These are phyloP conservation scores for Congeria kusceri DNA, from an alignment of 2,888 invertebrate species.

Conservation along the genomic window DNA sequence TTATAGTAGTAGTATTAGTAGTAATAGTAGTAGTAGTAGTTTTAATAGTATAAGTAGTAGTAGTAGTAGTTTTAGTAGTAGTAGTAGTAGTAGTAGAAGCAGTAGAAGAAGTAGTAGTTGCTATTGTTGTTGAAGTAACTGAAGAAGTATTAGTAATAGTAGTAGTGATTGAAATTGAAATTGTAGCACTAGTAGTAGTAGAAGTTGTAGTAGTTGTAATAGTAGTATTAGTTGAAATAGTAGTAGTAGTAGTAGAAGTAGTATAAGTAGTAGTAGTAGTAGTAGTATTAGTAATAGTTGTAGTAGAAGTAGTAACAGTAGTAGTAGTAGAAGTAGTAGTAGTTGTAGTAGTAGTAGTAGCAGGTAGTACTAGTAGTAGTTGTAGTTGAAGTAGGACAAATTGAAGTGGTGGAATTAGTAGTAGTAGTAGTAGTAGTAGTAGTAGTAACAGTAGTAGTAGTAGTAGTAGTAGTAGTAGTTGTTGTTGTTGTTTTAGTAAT, in stretches of 20 bases:
- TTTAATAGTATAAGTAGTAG: conserved; percentile 5
- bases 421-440: conserved; percentile 20
- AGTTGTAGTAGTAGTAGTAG: not conserved
- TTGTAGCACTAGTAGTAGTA: conserved; percentile 6
- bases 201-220: conserved; percentile 7
- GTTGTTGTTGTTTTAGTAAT: too few relatives aligned
- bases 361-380: conserved; percentile 3
- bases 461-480: too few relatives aligned
- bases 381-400: conserved; percentile 10
- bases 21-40: conserved; percentile 4
- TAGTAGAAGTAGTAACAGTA: conserved; percentile 7
- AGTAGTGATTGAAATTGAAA: not conserved
- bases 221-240: not conserved
- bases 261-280: not conserved
- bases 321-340: conserved; percentile 6
- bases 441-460: conserved; percentile 1
- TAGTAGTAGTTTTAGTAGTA: conserved; percentile 11
- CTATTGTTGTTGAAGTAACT: not conserved
- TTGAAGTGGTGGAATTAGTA: conserved; percentile 8
- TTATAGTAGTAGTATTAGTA: conserved; percentile 2
- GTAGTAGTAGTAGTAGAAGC: conserved; percentile 3
- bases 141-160: not conserved
- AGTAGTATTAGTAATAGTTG: conserved; percentile 10
- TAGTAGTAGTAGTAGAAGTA: not conserved
- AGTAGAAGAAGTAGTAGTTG: conserved; percentile 1